Percentiles rank a stretch among this genome's conserved stretches.
These are phyloP conservation scores for Petrolisthes manimaculis DNA, from an alignment of 2,888 invertebrate genomes.

Conservation along the genomic window DNA sequence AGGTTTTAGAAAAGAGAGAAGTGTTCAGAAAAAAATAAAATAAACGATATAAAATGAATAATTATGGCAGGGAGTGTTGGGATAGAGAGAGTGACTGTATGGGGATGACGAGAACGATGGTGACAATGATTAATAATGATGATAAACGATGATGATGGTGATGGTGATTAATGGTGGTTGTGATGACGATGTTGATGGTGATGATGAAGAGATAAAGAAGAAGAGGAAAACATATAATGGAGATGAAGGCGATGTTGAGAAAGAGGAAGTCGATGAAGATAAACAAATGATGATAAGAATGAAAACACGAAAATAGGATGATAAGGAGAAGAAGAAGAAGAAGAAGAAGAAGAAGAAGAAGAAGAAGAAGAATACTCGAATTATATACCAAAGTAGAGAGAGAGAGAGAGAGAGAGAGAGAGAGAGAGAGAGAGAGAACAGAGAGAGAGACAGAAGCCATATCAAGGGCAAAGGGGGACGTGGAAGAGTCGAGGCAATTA, in stretches of 20 bases:
- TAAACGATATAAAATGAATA: too few relatives aligned
- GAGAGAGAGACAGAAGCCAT: neutral
- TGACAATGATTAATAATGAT: too few relatives aligned
- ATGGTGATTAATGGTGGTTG: too few relatives aligned
- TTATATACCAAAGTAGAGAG: neutral
- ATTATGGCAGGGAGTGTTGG: too few relatives aligned
- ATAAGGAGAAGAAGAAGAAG: neutral
- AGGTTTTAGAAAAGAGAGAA: too few relatives aligned
- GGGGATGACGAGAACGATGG: too few relatives aligned
- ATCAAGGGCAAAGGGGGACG: neutral
- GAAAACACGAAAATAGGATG: neutral
- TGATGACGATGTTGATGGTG: too few relatives aligned
- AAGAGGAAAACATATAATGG: neutral
- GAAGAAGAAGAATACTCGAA: neutral
- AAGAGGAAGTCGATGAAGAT: neutral
- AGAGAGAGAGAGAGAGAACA: neutral
- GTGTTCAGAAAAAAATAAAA: too few relatives aligned
- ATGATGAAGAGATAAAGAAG: neutral
- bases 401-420: neutral
- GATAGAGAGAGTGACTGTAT: too few relatives aligned
- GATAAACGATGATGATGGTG: too few relatives aligned
- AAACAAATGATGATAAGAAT: neutral
- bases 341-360: neutral
- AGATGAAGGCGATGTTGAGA: neutral
- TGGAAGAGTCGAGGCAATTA: neutral